A percentile compares a stretch with the other conserved stretches of the same genome.
Conservation (phyloP, 2,113 vertebrate genomes). For the Melanocharis versteri region DNA sequence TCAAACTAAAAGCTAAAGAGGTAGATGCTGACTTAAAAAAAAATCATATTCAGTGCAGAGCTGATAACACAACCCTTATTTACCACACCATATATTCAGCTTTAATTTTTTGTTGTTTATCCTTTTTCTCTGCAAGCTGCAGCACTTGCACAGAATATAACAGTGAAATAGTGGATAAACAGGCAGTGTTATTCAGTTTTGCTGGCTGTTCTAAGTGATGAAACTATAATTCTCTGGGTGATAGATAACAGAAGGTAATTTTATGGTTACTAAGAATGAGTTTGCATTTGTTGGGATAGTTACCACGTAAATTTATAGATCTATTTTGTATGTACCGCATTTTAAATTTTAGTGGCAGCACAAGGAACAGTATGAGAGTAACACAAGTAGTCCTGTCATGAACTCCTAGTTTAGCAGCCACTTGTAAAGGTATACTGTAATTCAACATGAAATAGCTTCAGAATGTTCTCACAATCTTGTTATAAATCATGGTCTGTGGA, state of each 20-base stretch:
- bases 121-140: conserved; percentile 54
- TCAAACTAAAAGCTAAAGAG: conserved; percentile 37
- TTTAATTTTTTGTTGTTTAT: conserved; percentile 71
- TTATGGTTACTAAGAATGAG: conserved; percentile 84
- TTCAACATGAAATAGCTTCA: conserved; percentile 83
- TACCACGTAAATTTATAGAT: conserved; percentile 85
- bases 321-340: conserved; percentile 80
- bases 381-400: conserved; percentile 63
- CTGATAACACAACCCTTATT: conserved; percentile 64
- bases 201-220: conserved; percentile 70
- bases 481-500: conserved; percentile 77
- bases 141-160: conserved; percentile 44
- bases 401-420: conserved; percentile 71
- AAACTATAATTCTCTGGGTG: conserved; percentile 80
- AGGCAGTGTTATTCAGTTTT: conserved; percentile 69
- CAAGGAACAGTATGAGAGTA: conserved; percentile 69
- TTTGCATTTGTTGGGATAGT: conserved; percentile 84
- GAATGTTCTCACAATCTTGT: conserved; percentile 77
- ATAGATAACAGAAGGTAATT: conserved; percentile 86
- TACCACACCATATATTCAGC: conserved; percentile 61
- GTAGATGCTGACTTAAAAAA: conserved; percentile 29
- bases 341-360: conserved; percentile 80
- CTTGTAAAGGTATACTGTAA: conserved; percentile 79
- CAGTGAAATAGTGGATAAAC: conserved; percentile 57
- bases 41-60: conserved; percentile 50